phyloP scores from a whole-genome alignment of 2,113 vertebrate species.

The Euleptes europaea region DNA sequence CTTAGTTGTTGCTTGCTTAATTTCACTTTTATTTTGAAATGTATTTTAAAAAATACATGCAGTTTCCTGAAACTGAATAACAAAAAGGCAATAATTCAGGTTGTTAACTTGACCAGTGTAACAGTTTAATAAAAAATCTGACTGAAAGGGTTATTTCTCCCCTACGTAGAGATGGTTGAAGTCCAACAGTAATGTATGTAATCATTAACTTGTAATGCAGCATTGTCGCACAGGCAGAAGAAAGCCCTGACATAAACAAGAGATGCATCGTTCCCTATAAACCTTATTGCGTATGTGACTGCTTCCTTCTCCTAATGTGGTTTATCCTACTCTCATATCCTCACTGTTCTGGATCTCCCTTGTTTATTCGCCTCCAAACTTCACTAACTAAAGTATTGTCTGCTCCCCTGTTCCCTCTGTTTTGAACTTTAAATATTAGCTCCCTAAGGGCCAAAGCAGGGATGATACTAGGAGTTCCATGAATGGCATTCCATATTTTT shows the following conservation, averaged over 20 bases:
- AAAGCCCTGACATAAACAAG: not conserved
- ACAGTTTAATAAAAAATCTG: not conserved
- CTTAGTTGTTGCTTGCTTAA: constrained; percentile 35
- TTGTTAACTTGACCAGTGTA: not conserved
- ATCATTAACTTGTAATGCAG: not conserved
- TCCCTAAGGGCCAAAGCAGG: not conserved
- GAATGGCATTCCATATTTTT: too few species aligned
- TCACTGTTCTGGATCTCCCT: not conserved
- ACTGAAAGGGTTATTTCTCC: not conserved
- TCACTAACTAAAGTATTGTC: not conserved
- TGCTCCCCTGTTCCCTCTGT: not conserved
- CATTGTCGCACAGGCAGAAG: not conserved
- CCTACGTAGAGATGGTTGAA: not conserved
- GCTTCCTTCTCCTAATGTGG: not conserved
- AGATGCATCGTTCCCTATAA: not conserved
- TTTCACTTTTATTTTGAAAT: constrained; percentile 7
- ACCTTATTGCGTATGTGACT: not conserved
- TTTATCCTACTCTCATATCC: not conserved
- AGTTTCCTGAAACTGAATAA: not conserved
- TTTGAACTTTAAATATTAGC: not conserved
- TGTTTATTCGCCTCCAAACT: too few species aligned
- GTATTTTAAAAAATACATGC: not conserved
- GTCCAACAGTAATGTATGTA: not conserved
- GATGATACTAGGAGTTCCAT: too few species aligned
- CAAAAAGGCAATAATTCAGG: not conserved